phyloP scores from a whole-genome alignment of 2,113 vertebrate genomes.

The Aegotheles bennettii region DNA sequence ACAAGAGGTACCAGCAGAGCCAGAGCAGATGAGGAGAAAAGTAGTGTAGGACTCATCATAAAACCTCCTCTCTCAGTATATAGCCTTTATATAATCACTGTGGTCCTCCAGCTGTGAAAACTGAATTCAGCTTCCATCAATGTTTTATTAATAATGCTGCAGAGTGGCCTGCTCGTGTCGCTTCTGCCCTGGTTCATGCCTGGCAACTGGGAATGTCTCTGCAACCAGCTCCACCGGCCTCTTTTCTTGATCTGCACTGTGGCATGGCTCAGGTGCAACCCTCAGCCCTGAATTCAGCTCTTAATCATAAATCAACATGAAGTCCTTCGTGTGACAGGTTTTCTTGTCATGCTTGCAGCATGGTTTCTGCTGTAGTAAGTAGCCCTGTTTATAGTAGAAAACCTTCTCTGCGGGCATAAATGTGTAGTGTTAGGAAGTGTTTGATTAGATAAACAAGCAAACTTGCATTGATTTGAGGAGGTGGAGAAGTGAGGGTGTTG shows the following conservation, averaged over 20 bases:
- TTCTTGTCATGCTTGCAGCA: neutral
- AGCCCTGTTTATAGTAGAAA: neutral
- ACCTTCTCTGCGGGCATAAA: neutral
- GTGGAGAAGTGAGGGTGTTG: neutral
- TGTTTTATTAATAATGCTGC: conserved; percentile 12
- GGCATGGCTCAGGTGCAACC: accelerated
- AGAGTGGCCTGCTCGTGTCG: neutral
- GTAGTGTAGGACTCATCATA: neutral
- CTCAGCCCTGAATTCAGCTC: neutral
- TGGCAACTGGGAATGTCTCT: neutral
- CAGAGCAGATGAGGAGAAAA: neutral
- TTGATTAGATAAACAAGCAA: neutral
- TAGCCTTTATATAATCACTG: neutral
- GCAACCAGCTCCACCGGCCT: neutral
- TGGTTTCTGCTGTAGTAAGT: neutral
- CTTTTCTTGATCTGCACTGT: neutral
- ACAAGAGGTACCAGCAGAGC: neutral
- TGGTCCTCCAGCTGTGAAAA: neutral
- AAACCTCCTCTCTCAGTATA: neutral
- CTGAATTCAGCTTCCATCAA: neutral
- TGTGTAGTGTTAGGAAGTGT: neutral
- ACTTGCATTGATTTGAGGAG: neutral
- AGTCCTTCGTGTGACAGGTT: neutral
- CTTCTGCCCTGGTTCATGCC: neutral
- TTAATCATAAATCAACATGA: neutral